Conservation (phyloP, 2,888 invertebrate species). For the Chymomyza procnemis region DNA sequence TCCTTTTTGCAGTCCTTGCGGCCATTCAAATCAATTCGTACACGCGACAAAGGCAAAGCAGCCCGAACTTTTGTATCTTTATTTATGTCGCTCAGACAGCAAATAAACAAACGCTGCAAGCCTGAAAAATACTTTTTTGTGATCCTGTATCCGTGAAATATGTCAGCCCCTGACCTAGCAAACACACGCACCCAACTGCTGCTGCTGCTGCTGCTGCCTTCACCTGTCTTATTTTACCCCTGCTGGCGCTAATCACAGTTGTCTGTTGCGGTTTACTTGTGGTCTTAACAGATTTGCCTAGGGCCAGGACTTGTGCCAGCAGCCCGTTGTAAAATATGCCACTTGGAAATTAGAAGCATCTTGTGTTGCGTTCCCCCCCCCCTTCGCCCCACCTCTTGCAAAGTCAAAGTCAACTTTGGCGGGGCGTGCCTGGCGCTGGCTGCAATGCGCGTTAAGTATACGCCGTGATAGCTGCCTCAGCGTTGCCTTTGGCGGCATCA, state of each 20-base stretch:
- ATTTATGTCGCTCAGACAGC: not conserved
- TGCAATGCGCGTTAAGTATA: conserved; percentile 1
- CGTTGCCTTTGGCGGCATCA: not conserved
- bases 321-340: not conserved
- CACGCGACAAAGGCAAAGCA: conserved; percentile 14
- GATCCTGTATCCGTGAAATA: not conserved
- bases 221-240: not conserved
- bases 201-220: too few species aligned
- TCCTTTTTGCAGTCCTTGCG: conserved; percentile 23
- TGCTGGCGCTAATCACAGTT: not conserved
- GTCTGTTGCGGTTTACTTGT: not conserved
- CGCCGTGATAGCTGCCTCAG: not conserved
- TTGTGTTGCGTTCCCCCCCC: not conserved
- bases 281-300: conserved; percentile 1
- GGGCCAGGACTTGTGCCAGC: not conserved
- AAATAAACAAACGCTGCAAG: not conserved
- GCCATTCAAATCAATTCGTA: conserved; percentile 67
- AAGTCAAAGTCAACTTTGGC: not conserved
- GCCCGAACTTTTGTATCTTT: not conserved
- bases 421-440: not conserved
- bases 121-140: not conserved
- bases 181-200: not conserved
- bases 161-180: conserved; percentile 1
- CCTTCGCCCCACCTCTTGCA: too few species aligned
- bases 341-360: not conserved